phyloP scores from a whole-genome alignment of 1,140 invertebrate species.

The Papilio glaucus region DNA sequence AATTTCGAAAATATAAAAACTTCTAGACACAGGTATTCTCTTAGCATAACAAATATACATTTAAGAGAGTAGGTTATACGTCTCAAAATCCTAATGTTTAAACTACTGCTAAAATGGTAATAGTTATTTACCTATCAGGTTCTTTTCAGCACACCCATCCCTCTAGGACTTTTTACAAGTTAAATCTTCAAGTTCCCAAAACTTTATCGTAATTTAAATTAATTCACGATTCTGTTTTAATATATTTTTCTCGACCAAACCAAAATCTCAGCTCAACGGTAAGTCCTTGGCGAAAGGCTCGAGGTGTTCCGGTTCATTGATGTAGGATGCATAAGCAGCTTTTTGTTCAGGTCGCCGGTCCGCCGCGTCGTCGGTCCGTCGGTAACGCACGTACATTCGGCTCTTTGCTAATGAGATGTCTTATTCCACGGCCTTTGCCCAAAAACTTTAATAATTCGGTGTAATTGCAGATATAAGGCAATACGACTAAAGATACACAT shows the following conservation, averaged over 20 bases:
- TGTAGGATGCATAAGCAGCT: constrained; percentile 66
- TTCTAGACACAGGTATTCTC: too few relatives aligned
- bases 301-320: constrained; percentile 57
- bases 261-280: neutral
- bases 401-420: constrained; percentile 74
- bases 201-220: too few relatives aligned
- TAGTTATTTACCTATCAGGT: too few relatives aligned
- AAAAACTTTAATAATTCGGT: neutral
- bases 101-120: too few relatives aligned
- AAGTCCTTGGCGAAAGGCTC: constrained; percentile 40
- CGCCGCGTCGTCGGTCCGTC: constrained; percentile 49
- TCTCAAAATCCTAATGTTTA: too few relatives aligned
- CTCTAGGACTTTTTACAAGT: too few relatives aligned
- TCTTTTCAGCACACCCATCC: too few relatives aligned
- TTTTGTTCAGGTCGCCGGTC: constrained; percentile 54
- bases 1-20: too few relatives aligned
- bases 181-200: too few relatives aligned
- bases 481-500: neutral
- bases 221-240: neutral
- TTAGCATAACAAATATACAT: too few relatives aligned
- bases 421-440: constrained; percentile 27
- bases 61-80: too few relatives aligned
- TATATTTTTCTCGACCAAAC: neutral
- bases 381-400: constrained; percentile 59
- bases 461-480: neutral